Percentiles rank a stretch among this genome's conserved stretches.
Conservation (phyloP, 2,797 vertebrate species). For the Merluccius polli region DNA sequence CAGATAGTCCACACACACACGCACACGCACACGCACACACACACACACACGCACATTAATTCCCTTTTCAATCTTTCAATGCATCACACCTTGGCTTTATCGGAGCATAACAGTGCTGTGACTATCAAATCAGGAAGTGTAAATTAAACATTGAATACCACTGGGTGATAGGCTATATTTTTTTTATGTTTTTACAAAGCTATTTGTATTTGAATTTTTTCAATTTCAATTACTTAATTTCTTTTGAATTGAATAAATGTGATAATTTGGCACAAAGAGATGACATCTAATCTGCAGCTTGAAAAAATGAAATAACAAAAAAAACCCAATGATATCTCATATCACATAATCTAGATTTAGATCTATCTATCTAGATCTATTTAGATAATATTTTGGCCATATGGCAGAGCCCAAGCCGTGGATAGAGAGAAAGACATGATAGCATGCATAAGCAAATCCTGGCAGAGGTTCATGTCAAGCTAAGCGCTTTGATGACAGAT, state of each 20-base stretch:
- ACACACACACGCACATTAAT: neutral
- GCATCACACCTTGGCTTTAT: too few relatives aligned
- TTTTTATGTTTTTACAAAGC: neutral
- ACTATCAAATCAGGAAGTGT: neutral
- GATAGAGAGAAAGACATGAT: neutral
- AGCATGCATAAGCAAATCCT: neutral
- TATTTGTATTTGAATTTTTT: neutral
- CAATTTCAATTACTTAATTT: neutral
- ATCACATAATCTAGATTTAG: neutral
- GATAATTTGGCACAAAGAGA: neutral
- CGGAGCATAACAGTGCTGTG: neutral
- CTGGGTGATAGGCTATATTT: neutral
- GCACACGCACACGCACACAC: neutral
- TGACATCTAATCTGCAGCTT: neutral
- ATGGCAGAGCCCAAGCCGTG: neutral
- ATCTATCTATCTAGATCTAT: too few relatives aligned
- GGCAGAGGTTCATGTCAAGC: neutral
- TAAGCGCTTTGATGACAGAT: neutral
- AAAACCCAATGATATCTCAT: neutral
- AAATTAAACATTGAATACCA: neutral
- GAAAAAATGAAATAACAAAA: neutral
- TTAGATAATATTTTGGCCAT: neutral
- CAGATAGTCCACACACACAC: neutral
- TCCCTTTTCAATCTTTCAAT: too few relatives aligned
- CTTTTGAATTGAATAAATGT: neutral